Base-by-base conservation (phyloP, 2,888 invertebrate genomes). In the Tromatobia lineatoria region DNA sequence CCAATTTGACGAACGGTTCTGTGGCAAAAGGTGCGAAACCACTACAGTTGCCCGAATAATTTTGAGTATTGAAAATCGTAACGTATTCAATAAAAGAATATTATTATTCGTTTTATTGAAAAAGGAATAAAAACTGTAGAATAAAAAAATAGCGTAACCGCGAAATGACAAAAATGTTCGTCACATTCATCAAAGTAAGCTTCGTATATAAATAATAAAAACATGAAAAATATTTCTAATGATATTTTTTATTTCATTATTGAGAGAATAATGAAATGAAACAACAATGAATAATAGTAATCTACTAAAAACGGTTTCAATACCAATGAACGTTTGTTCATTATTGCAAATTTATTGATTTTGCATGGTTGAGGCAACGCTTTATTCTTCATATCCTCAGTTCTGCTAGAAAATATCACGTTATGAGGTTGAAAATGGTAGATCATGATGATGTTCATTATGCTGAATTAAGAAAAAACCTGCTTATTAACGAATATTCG, bases 221-320 rank as follows among this genome's bases (percentile, higher is more conserved):
- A 50, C 50, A 15, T 1, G 6, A 18, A 2, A 18, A 18, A 50
- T 50, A 50, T 18, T 50, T n/a, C 18, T 70, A 18, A 38, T 52
- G 94, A 94, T 92, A 96, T 96, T 88, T 95, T 95, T 89, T 95
- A 95, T 0, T 96, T 96, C n/a, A 91, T 88, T 13, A 94, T 92
- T 54, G 94, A 94, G 23, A 94, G 90, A 6, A 95, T 86, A n/a
- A n/a, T n/a, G n/a, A n/a, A n/a, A n/a, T n/a, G n/a, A n/a, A n/a
- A n/a, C n/a, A n/a, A n/a, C n/a, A n/a, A n/a, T 0, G 95, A 94
- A 78, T 95, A 95, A 25, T 95, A 94, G 87, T 96, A 96, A 91
- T 96, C 96, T 0, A 94, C 93, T 0, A 94, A 83, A 87, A 95
- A 93, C 0, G 95, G 94, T 83, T 96, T 95, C 2, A 96, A 70